Conservation (phyloP, 2,888 invertebrate species). For the Chymomyza fuscimana region DNA sequence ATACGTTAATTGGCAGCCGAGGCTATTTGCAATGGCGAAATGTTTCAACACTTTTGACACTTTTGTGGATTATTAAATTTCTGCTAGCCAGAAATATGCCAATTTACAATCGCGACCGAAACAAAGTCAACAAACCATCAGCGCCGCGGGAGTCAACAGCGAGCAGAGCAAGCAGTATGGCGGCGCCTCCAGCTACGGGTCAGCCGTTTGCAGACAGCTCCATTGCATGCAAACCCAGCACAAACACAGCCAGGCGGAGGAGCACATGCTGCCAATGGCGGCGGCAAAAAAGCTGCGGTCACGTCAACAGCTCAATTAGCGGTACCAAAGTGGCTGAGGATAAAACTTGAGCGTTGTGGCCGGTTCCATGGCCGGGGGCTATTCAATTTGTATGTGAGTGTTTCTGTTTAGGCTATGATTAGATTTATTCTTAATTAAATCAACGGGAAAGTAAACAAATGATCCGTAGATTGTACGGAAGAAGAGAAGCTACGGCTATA, state of each 20-base stretch:
- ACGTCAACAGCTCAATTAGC: constrained; percentile 65
- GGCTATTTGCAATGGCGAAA: constrained; percentile 58
- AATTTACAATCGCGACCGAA: constrained; percentile 45
- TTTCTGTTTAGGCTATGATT: constrained; percentile 42
- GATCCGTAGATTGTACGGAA: background rate
- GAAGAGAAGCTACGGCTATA: background rate
- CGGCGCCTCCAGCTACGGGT: constrained; percentile 14
- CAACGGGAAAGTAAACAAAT: background rate
- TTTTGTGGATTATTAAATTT: constrained; percentile 74
- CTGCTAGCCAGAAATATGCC: constrained; percentile 53
- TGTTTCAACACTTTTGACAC: constrained; percentile 57
- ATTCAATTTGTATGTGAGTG: constrained; percentile 30
- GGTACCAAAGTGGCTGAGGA: constrained; percentile 68
- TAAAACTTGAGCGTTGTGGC: constrained; percentile 51
- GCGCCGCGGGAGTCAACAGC: constrained; percentile 31
- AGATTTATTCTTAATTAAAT: constrained; percentile 32
- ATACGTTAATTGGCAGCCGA: constrained; percentile 65
- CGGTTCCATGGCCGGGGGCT: constrained; percentile 2
- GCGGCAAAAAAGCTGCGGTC: constrained; percentile 23
- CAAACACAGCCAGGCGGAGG: constrained; percentile 9
- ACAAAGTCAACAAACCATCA: constrained; percentile 48
- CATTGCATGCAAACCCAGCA: constrained; percentile 1
- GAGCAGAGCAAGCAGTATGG: constrained; percentile 13
- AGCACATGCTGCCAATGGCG: constrained; percentile 11
- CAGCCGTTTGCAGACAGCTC: constrained; percentile 35